Percentiles rank a stretch among this genome's conserved stretches.
phyloP scores from a whole-genome alignment of 2,113 vertebrate species.

The Ramphastos sulfuratus region DNA sequence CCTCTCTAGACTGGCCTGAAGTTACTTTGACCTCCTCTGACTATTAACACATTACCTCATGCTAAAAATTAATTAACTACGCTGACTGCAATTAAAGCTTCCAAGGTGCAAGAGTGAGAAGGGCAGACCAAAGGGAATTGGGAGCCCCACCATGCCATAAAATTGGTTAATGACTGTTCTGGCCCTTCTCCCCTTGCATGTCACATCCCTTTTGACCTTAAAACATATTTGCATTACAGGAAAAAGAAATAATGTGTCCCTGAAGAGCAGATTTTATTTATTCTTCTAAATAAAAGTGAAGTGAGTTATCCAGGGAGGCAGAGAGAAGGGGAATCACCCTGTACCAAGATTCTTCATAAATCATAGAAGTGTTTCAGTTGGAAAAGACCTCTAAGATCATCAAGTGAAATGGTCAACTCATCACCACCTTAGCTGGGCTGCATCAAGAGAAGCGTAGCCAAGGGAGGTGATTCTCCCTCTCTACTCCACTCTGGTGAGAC shows the following conservation, averaged over 20 bases:
- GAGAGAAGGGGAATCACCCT: not conserved
- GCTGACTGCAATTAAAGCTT: not conserved
- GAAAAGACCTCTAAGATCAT: too few relatives aligned
- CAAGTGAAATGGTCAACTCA: too few relatives aligned
- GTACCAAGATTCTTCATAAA: not conserved
- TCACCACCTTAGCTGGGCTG: too few relatives aligned
- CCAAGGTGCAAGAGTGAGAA: not conserved
- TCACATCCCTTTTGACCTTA: not conserved
- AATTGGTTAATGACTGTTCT: not conserved
- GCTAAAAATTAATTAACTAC: not conserved
- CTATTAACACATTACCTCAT: not conserved
- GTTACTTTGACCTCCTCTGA: not conserved
- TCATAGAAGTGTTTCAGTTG: too few relatives aligned
- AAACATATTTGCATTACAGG: not conserved
- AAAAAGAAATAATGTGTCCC: not conserved
- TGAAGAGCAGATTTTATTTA: not conserved
- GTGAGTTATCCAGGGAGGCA: not conserved
- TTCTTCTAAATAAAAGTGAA: not conserved
- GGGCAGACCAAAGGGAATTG: not conserved
- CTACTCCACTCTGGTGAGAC: too few relatives aligned
- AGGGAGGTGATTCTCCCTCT: too few relatives aligned
- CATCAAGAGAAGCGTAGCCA: too few relatives aligned
- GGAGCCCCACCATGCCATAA: not conserved
- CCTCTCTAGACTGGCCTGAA: not conserved
- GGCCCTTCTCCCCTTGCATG: not conserved